Base-by-base conservation (phyloP, 2,113 vertebrate genomes). In the Rhinolophus sinicus region DNA sequence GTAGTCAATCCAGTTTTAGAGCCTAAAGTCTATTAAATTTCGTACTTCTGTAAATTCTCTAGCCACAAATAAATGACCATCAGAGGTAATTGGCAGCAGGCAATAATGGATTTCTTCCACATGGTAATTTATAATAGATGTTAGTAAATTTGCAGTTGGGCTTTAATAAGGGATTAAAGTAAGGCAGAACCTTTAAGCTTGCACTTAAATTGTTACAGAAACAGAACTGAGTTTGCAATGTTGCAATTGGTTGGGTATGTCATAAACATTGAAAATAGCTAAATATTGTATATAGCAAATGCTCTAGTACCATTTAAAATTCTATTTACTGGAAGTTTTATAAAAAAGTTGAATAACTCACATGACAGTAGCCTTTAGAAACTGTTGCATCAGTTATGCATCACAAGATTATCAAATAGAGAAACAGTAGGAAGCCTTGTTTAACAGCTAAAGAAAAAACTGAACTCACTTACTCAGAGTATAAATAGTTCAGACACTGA, bases 41-140 rank as follows among this genome's bases (percentile, higher is more conserved):
- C 56, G 0, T 60, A 87, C 70, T 90, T 93, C 47, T 81, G 24
- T 47, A 90, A 93, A 76, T 89, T 76, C 19, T 78, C n/a, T 58
- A 85, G 24, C 38, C 40, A 95, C 85, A 88, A 67, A 58, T 81
- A 75, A 88, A 92, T 81, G 52, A 70, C n/a, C 38, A 80, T 60
- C 11, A 84, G 64, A 50, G 21, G 60, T 85, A 24, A 86, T 3
- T 73, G 13, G 38, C 58, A 96, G n/a, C 18, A 28, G 70, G 24
- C 12, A 52, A 84, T 35, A 77, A 67, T 73, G 26, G 13, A n/a
- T 67, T 81, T 73, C 52, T 93, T 73, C 93, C 54, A 54, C 14
- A 88, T 0, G 72, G 62, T 28, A 83, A 50, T 35, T 84, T 58
- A 56, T 12, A 81, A n/a, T 80, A 47, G 47, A 90, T 47, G 22